phyloP scores from a whole-genome alignment of 2,113 vertebrate genomes.

The Triplophysa siluroides region DNA sequence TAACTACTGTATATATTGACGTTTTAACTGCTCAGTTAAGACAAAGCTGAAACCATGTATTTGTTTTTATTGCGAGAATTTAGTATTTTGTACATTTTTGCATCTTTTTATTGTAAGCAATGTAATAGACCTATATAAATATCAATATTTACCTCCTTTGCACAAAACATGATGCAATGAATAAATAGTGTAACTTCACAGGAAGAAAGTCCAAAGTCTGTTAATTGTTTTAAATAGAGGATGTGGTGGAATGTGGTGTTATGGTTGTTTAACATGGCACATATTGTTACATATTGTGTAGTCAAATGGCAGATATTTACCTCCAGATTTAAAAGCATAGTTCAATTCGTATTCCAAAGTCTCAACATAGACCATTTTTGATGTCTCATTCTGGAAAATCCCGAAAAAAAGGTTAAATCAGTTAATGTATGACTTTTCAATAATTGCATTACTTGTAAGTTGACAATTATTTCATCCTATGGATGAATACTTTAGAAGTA shows the following conservation, averaged over 20 bases:
- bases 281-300: background rate
- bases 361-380: slow-evolving; percentile 52
- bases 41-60: background rate
- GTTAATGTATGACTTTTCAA: too few species aligned
- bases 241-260: too few species aligned
- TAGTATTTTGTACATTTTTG: background rate
- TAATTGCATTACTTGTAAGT: too few species aligned
- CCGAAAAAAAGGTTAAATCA: background rate
- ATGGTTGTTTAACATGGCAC: background rate
- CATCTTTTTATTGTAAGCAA: background rate
- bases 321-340: slow-evolving; percentile 54
- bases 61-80: background rate
- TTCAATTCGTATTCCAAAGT: slow-evolving; percentile 49
- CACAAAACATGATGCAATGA: background rate
- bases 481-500: too few species aligned
- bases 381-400: slow-evolving; percentile 54
- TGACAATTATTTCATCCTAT: too few species aligned
- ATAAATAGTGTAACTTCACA: background rate
- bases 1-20: background rate
- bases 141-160: background rate
- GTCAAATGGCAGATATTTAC: slow-evolving; percentile 53
- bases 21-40: background rate
- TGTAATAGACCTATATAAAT: background rate
- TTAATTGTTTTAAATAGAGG: background rate
- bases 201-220: background rate